These are phyloP conservation scores for Perca flavescens DNA, from an alignment of 2,113 vertebrate genomes.

Conservation along the genomic window DNA sequence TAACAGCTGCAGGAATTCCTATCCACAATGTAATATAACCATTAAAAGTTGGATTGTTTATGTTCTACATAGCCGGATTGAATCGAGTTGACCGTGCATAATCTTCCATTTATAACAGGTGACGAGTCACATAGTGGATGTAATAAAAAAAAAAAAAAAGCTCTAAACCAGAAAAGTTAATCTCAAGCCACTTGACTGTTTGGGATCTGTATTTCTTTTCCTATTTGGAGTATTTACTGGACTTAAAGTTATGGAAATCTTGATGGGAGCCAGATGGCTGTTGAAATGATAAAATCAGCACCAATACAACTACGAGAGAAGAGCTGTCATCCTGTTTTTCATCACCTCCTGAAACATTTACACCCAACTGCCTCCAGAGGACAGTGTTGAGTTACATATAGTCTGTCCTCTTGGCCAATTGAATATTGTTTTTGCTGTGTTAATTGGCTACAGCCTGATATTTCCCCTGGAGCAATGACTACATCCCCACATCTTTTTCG, in stretches of 20 bases:
- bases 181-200: neutral
- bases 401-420: neutral
- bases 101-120: neutral
- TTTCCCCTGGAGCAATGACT: constrained; percentile 44
- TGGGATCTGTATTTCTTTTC: neutral
- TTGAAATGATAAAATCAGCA: neutral
- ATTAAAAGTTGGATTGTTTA: neutral
- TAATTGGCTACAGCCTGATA: constrained; percentile 26
- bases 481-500: neutral
- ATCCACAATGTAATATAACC: neutral
- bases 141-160: neutral
- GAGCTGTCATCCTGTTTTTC: constrained; percentile 15
- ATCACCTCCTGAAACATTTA: neutral
- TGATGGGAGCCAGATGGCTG: constrained; percentile 23
- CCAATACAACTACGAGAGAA: neutral
- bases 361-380: constrained; percentile 56
- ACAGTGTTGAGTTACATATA: constrained; percentile 67
- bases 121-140: neutral
- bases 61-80: neutral
- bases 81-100: neutral
- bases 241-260: neutral
- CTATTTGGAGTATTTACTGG: neutral
- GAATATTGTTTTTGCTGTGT: neutral
- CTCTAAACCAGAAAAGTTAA: neutral
- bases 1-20: neutral